phyloP scores from a whole-genome alignment of 2,113 vertebrate species.

The Osmerus mordax region DNA sequence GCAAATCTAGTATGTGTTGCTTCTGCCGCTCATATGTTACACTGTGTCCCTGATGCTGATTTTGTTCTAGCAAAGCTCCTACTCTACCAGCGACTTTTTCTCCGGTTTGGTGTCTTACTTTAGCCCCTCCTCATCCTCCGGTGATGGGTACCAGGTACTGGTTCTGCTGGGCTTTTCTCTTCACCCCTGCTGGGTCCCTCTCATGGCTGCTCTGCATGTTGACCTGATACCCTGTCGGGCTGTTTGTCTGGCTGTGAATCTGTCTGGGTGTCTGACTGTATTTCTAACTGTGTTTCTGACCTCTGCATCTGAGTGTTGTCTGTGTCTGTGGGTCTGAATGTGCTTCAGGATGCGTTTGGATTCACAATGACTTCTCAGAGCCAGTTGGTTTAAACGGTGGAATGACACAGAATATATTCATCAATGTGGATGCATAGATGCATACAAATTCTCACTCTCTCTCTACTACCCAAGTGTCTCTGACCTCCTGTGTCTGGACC shows the following conservation, averaged over 20 bases:
- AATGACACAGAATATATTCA: background rate
- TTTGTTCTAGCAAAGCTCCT: constrained; percentile 56
- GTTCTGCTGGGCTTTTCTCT: constrained; percentile 23
- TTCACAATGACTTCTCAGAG: too few relatives aligned
- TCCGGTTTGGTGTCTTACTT: constrained; percentile 58
- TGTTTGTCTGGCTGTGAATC: background rate
- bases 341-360: too few relatives aligned
- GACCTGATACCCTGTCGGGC: background rate
- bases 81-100: constrained; percentile 51
- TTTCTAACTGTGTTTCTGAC: background rate
- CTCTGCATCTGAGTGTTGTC: background rate
- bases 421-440: background rate
- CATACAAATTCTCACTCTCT: background rate
- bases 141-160: constrained; percentile 52
- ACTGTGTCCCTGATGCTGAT: constrained; percentile 23
- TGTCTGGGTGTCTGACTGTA: constrained; percentile 1
- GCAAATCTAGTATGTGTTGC: background rate
- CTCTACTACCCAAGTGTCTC: background rate
- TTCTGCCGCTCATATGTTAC: background rate
- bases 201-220: too few relatives aligned
- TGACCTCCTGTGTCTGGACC: background rate
- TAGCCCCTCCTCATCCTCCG: constrained; percentile 11
- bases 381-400: too few relatives aligned
- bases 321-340: background rate
- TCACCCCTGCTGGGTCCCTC: background rate